These are phyloP conservation scores for Cryptotermes secundus DNA, from an alignment of 1,140 invertebrate genomes.

Conservation along the genomic window DNA sequence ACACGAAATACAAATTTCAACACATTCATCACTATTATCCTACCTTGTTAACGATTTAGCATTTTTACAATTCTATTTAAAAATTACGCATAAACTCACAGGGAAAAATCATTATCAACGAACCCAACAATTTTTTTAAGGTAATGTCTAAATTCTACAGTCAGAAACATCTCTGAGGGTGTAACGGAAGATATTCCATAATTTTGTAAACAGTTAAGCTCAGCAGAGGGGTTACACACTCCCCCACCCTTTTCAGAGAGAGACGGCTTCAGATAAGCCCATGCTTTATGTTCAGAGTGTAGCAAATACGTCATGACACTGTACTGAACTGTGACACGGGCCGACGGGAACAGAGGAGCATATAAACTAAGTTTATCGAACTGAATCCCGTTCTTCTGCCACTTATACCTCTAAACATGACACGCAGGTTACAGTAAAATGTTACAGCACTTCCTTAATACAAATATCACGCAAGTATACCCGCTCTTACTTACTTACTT, in stretches of 20 bases:
- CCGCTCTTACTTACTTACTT: too few species aligned
- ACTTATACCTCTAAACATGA: background rate
- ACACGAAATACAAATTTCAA: slow-evolving; percentile 15
- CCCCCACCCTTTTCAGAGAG: background rate
- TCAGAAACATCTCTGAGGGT: background rate
- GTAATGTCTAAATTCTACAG: background rate
- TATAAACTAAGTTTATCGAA: slow-evolving; percentile 20
- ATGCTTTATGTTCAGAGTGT: background rate
- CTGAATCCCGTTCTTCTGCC: background rate
- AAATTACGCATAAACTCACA: background rate
- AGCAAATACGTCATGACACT: slow-evolving; percentile 9
- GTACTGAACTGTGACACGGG: background rate
- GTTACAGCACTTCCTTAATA: background rate
- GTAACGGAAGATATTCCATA: background rate
- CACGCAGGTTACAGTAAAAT: background rate
- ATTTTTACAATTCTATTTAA: slow-evolving; percentile 12
- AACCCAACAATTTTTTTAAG: background rate
- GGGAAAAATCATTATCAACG: background rate
- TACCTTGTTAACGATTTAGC: slow-evolving; percentile 7
- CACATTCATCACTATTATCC: background rate
- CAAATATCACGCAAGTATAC: background rate
- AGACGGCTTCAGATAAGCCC: slow-evolving; percentile 14
- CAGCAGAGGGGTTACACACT: background rate
- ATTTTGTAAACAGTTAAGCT: background rate
- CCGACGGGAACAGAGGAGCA: background rate